Percentiles rank a stretch among this genome's conserved stretches.
Evolutionary conservation across 2,113 vertebrate species (phyloP).

Genomic region (Odocoileus hemionus): DNA sequence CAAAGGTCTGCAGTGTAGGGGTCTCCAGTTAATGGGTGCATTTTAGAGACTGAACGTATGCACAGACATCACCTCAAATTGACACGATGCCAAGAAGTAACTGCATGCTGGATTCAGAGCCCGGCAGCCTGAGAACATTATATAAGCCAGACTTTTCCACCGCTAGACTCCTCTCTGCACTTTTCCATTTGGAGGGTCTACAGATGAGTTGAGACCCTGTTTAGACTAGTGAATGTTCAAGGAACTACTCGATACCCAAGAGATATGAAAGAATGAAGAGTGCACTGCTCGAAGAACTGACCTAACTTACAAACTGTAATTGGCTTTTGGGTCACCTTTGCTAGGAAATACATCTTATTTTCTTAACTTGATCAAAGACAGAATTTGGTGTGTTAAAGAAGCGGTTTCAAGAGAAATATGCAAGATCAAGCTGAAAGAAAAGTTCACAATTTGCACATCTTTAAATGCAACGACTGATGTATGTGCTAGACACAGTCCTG

Average conservation of each 20-base stretch:
- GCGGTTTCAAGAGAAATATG: conserved; percentile 14
- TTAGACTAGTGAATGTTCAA: neutral
- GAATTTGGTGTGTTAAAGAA: neutral
- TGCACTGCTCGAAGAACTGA: neutral
- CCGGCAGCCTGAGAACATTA: neutral
- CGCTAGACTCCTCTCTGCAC: neutral
- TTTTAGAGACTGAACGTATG: neutral
- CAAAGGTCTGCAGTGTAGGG: neutral
- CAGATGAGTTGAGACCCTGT: neutral
- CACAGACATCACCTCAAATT: neutral
- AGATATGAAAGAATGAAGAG: neutral
- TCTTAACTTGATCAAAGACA: conserved; percentile 9
- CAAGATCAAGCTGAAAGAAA: conserved; percentile 30
- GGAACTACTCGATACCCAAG: neutral
- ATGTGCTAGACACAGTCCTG: conserved; percentile 60
- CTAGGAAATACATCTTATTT: neutral
- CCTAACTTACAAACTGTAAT: neutral
- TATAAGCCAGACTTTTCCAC: neutral
- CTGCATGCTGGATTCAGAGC: neutral
- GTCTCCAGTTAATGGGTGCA: neutral
- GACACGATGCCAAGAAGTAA: neutral
- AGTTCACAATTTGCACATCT: conserved; percentile 53
- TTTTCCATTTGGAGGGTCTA: neutral
- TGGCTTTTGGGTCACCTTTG: neutral
- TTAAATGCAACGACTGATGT: conserved; percentile 58